Conservation (phyloP, 2,797 vertebrate genomes). For the Parauchenoglanis ngamensis region DNA sequence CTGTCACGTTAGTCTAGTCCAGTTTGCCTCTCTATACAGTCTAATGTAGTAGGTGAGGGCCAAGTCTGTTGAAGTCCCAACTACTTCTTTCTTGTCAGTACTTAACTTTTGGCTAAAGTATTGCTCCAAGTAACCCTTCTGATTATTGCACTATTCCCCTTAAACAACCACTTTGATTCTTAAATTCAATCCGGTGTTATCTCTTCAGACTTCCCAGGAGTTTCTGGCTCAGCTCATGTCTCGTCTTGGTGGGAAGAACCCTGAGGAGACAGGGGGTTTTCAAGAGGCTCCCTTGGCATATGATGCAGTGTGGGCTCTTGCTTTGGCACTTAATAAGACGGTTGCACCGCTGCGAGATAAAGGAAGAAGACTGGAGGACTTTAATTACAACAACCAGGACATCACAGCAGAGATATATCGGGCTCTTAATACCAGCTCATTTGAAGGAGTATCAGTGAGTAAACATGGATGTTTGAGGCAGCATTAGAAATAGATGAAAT, state of each 20-base stretch:
- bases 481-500: not conserved
- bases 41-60: not conserved
- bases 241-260: slow-evolving; percentile 84
- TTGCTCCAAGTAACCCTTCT: not conserved
- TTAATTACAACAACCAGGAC: slow-evolving; percentile 95
- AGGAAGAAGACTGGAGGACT: slow-evolving; percentile 86
- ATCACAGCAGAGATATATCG: slow-evolving; percentile 93
- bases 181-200: slow-evolving; percentile 22
- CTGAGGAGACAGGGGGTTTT: slow-evolving; percentile 91
- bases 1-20: not conserved
- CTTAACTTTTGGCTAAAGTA: not conserved
- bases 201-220: slow-evolving; percentile 87
- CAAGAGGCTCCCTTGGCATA: slow-evolving; percentile 94
- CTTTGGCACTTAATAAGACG: slow-evolving; percentile 92
- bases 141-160: not conserved
- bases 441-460: slow-evolving; percentile 91
- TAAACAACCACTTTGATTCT: slow-evolving; percentile 1
- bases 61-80: not conserved
- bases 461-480: not conserved
- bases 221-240: slow-evolving; percentile 88
- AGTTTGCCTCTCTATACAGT: not conserved
- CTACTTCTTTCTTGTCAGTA: not conserved
- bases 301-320: slow-evolving; percentile 93
- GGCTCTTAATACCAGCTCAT: slow-evolving; percentile 94
- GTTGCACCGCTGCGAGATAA: slow-evolving; percentile 82